Base-by-base conservation (phyloP, 2,113 vertebrate species). In the pig (Sus scrofa) region DNA sequence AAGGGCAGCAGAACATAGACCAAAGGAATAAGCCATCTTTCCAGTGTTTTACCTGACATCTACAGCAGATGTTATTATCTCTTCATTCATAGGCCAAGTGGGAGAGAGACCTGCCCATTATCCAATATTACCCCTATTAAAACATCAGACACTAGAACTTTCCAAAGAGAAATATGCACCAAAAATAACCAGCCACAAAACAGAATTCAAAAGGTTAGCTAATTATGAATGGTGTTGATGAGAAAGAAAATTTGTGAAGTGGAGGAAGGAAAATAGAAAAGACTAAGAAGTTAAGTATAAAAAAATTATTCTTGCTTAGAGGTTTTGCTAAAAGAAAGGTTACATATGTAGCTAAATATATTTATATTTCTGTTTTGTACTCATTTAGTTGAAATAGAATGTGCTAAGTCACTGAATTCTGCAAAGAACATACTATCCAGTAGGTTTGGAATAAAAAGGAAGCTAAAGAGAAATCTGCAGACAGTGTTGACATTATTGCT, bases 301-400 rank as follows among this genome's bases (percentile, higher is more conserved):
- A 54, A 9, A 85, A 89, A 85, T 26, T 85, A 4, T 56, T 65
- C 34, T 85, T 84, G 37, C 20, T 71, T 63, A 56, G 63, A 85
- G 27, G 11, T 78, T 86, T 86, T 86, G 34, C 13, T 95, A 81
- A 81, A 34, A 34, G 52, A 95, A 78, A 85, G 2, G 11, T 56
- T 85, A 89, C 62, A 16, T 60, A 22, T 85, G 20, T 71, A 14
- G 20, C n/a, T 83, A 56, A 19, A 7, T 87, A 71, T 32, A 32
- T 62, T 87, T 52, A 32, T 54, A 85, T 78, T 89, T 77, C 70
- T 70, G 5, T 85, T 85, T 79, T 84, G 62, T 77, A 10, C 4
- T 79, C 71, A 50, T 56, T 78, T 85, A 52, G 39, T 70, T 71
- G 39, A 85, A 78, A 39, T 71, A 89, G n/a, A 96, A 70, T 81